Conservation (phyloP, 2,113 vertebrate species). For the Collichthys lucidus region DNA sequence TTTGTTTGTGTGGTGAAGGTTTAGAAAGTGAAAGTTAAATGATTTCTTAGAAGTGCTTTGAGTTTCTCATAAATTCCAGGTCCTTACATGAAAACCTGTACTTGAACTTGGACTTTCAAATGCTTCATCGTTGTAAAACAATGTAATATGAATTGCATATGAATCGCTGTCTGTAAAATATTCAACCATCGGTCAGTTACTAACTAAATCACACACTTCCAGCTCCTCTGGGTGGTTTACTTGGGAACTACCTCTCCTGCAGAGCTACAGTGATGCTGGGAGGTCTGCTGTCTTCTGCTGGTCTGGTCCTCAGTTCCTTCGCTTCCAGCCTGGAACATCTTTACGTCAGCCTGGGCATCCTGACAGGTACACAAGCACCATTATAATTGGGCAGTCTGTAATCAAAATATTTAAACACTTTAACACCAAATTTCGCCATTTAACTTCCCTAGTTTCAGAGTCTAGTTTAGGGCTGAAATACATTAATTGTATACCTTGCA, state of each 20-base stretch:
- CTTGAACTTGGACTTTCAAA: no score
- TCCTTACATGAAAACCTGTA: no score
- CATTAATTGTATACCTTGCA: background rate
- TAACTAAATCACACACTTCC: constrained; percentile 26
- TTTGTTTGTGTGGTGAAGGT: background rate
- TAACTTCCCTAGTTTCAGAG: no score
- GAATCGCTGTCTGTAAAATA: background rate
- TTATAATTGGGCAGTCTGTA: background rate
- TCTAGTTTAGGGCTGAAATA: background rate
- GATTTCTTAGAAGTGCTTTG: background rate
- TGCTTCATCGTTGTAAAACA: no score
- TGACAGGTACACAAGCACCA: constrained; percentile 87
- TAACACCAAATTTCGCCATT: no score
- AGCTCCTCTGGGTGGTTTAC: constrained; percentile 94
- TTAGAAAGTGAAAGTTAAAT: background rate
- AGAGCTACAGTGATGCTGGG: constrained; percentile 92
- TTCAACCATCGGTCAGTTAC: background rate
- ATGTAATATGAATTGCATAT: no score
- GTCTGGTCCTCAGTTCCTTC: constrained; percentile 92
- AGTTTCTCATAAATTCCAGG: no score
- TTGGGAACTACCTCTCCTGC: constrained; percentile 91
- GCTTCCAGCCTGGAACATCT: constrained; percentile 92
- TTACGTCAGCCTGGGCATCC: constrained; percentile 90
- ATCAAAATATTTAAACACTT: background rate
- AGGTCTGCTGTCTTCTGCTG: constrained; percentile 90